phyloP scores from a whole-genome alignment of 2,113 vertebrate genomes.

The Scomber japonicus region DNA sequence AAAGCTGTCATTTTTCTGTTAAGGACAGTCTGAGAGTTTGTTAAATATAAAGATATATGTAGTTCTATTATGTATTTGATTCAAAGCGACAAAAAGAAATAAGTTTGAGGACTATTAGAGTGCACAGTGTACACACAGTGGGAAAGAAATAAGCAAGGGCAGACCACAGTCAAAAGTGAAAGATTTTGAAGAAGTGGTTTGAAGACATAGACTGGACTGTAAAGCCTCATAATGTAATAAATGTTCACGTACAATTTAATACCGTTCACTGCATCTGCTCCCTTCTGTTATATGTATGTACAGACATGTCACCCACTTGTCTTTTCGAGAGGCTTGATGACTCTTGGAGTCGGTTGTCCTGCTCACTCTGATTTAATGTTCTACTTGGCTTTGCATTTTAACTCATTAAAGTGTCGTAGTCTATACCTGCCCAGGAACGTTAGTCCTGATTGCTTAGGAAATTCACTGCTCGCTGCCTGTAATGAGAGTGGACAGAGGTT shows the following conservation, averaged over 20 bases:
- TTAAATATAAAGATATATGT: no score
- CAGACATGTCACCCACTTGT: slow-evolving; percentile 17
- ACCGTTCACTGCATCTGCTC: slow-evolving; percentile 1
- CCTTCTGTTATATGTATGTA: slow-evolving; percentile 6
- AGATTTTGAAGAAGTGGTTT: background rate
- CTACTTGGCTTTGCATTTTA: slow-evolving; percentile 79
- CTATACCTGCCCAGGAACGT: slow-evolving; percentile 82
- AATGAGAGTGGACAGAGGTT: slow-evolving; percentile 96
- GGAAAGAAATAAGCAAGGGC: no score
- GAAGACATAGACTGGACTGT: background rate
- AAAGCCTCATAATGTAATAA: background rate
- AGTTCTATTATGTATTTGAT: no score
- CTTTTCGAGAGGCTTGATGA: slow-evolving; percentile 23
- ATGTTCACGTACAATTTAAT: background rate
- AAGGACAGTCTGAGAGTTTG: no score
- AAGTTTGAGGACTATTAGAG: no score
- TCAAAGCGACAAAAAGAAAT: no score
- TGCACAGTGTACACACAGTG: no score
- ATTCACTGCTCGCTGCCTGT: slow-evolving; percentile 86
- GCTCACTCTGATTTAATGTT: slow-evolving; percentile 73
- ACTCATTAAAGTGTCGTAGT: slow-evolving; percentile 78
- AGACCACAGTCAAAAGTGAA: no score
- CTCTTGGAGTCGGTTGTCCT: slow-evolving; percentile 42
- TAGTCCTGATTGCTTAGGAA: slow-evolving; percentile 90
- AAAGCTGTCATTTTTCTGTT: no score